Evolutionary conservation across 1,140 invertebrate genomes (phyloP).

Genomic region (Orchestia grillus): DNA sequence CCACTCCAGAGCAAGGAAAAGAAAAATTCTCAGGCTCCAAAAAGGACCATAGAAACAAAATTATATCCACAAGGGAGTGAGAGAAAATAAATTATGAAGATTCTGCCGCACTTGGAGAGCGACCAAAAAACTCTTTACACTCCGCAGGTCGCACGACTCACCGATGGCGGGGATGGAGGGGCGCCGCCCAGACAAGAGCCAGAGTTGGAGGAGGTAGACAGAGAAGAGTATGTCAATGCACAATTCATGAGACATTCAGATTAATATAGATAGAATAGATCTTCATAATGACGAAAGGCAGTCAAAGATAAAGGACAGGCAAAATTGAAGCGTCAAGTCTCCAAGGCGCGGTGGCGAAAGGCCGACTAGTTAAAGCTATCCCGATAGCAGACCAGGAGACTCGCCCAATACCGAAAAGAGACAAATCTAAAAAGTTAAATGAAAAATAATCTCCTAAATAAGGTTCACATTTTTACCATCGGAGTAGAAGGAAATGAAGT

Average conservation of each 20-base stretch:
- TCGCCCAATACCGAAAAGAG: too few relatives aligned
- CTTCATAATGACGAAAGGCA: not conserved
- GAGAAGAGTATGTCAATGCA: not conserved
- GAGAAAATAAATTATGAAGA: not conserved
- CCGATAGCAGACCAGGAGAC: too few relatives aligned
- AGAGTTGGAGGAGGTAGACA: not conserved
- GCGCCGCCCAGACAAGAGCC: not conserved
- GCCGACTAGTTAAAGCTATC: too few relatives aligned
- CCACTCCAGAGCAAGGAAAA: not conserved
- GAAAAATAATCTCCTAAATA: too few relatives aligned
- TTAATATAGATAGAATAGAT: not conserved
- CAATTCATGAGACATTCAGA: not conserved
- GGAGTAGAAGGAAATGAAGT: too few relatives aligned
- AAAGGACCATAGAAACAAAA: not conserved
- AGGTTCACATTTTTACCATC: too few relatives aligned
- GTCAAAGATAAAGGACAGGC: too few relatives aligned
- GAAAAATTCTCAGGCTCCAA: not conserved
- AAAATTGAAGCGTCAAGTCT: too few relatives aligned
- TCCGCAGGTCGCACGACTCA: not conserved
- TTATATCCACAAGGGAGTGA: not conserved
- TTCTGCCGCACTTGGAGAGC: too few relatives aligned
- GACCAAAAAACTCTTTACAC: not conserved
- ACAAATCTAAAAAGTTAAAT: too few relatives aligned
- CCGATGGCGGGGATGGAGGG: not conserved
- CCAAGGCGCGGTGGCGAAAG: too few relatives aligned